phyloP scores from a whole-genome alignment of 1,140 invertebrate species.

The Drosophila punjabiensis region DNA sequence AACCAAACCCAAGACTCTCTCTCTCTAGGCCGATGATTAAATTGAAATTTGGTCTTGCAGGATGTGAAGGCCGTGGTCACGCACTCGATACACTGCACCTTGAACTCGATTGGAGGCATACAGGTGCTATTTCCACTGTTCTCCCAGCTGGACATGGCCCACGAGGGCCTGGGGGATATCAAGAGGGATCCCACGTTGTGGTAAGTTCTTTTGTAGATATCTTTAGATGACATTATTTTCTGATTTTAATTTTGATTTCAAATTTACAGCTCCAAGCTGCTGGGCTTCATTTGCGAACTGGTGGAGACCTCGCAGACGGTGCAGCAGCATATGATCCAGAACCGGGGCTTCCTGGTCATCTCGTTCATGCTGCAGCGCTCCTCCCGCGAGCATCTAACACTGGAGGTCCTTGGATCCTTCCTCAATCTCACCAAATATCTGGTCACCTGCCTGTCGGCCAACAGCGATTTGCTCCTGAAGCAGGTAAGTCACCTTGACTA shows the following conservation, averaged over 20 bases:
- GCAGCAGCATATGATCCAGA: slow-evolving; percentile 99
- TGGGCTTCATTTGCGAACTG: slow-evolving; percentile 98
- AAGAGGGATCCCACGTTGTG: slow-evolving; percentile 95
- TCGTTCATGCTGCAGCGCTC: slow-evolving; percentile 98
- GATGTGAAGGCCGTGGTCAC: slow-evolving; percentile 99
- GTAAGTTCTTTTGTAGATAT: slow-evolving; percentile 86
- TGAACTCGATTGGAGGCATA: slow-evolving; percentile 99
- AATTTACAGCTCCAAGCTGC: slow-evolving; percentile 93
- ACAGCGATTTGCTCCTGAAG: slow-evolving; percentile 97
- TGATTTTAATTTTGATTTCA: slow-evolving; percentile 33
- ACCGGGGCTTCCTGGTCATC: slow-evolving; percentile 98
- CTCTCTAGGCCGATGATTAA: slow-evolving; percentile 22
- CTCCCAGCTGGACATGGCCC: slow-evolving; percentile 97
- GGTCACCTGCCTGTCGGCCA: slow-evolving; percentile 96
- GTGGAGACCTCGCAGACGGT: slow-evolving; percentile 98
- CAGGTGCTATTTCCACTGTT: slow-evolving; percentile 99
- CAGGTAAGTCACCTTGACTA: slow-evolving; percentile 88
- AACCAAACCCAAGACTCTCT: background rate
- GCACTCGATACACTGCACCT: slow-evolving; percentile 98
- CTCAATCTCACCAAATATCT: slow-evolving; percentile 98
- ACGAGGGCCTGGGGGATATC: slow-evolving; percentile 91
- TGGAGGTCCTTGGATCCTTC: slow-evolving; percentile 96
- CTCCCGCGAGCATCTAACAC: slow-evolving; percentile 96
- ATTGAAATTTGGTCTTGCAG: slow-evolving; percentile 86
- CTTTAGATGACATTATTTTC: too few species aligned